phyloP scores from a whole-genome alignment of 2,888 invertebrate species.

The Melinaea menophilus region DNA sequence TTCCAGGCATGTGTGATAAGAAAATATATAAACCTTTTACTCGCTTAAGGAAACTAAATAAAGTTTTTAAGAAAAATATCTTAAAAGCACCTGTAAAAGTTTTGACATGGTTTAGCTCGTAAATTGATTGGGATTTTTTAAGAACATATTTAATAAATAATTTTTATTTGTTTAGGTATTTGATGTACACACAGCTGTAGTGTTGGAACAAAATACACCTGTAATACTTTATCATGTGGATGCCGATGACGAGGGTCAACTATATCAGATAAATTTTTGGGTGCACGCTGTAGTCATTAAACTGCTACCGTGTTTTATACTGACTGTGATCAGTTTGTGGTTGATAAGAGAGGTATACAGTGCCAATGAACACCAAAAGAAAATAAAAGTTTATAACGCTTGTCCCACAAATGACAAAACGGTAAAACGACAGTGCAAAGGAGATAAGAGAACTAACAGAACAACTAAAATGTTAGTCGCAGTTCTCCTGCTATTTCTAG shows the following conservation, averaged over 20 bases:
- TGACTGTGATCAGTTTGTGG: conserved; percentile 85
- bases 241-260: conserved; percentile 76
- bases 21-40: background rate
- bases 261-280: conserved; percentile 87
- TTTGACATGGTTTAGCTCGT: background rate
- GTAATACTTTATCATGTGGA: conserved; percentile 72
- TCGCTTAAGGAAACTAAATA: background rate
- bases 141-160: conserved; percentile 2
- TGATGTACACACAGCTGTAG: conserved; percentile 69
- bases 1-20: background rate
- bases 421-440: conserved; percentile 61
- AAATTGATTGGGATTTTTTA: conserved; percentile 8
- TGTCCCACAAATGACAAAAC: conserved; percentile 63
- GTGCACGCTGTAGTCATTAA: conserved; percentile 89
- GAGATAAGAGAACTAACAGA: conserved; percentile 80
- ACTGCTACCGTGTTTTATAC: conserved; percentile 86
- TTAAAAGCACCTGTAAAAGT: conserved; percentile 2
- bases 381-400: conserved; percentile 70
- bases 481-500: conserved; percentile 89
- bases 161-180: conserved; percentile 54
- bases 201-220: conserved; percentile 71
- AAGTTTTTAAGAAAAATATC: background rate
- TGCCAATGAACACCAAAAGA: conserved; percentile 82
- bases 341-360: conserved; percentile 84
- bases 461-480: conserved; percentile 94